phyloP scores from a whole-genome alignment of 2,888 invertebrate species.

The Meandrusa payeni region DNA sequence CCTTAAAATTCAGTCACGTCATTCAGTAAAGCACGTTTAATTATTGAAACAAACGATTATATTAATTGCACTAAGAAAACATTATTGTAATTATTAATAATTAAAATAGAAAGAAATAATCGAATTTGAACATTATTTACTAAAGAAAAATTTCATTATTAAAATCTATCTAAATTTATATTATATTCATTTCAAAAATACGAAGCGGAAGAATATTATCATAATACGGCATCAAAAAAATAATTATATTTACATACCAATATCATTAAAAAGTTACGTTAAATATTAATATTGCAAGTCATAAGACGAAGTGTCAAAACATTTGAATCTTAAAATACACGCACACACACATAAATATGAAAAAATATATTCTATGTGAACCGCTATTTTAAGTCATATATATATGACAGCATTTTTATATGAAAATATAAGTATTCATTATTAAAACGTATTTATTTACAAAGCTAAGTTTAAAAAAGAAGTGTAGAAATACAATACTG shows the following conservation, averaged over 20 bases:
- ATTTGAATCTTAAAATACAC: conserved; percentile 31
- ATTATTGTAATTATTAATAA: conserved; percentile 22
- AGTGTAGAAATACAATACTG: conserved; percentile 60
- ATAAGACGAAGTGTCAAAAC: conserved; percentile 57
- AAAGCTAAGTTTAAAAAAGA: conserved; percentile 43
- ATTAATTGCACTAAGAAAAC: conserved; percentile 26
- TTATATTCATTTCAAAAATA: conserved; percentile 28
- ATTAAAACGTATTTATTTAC: conserved; percentile 55
- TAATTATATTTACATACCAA: conserved; percentile 48
- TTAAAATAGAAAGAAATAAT: conserved; percentile 29
- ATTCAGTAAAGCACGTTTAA: conserved; percentile 48
- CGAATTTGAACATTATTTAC: conserved; percentile 32
- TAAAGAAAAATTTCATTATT: conserved; percentile 31
- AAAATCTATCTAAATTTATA: conserved; percentile 8
- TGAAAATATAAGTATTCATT: conserved; percentile 67
- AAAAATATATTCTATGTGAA: conserved; percentile 69
- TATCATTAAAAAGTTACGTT: conserved; percentile 37
- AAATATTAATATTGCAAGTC: conserved; percentile 66
- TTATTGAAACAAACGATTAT: conserved; percentile 27
- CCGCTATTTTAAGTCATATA: conserved; percentile 47
- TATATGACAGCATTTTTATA: conserved; percentile 56
- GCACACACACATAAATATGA: conserved; percentile 49
- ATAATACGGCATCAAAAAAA: conserved; percentile 39
- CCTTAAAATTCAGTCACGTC: conserved; percentile 66
- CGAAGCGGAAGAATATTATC: conserved; percentile 24